phyloP scores from a whole-genome alignment of 37 sponge, comb jelly and placozoan species.

The Amphimedon queenslandica region DNA sequence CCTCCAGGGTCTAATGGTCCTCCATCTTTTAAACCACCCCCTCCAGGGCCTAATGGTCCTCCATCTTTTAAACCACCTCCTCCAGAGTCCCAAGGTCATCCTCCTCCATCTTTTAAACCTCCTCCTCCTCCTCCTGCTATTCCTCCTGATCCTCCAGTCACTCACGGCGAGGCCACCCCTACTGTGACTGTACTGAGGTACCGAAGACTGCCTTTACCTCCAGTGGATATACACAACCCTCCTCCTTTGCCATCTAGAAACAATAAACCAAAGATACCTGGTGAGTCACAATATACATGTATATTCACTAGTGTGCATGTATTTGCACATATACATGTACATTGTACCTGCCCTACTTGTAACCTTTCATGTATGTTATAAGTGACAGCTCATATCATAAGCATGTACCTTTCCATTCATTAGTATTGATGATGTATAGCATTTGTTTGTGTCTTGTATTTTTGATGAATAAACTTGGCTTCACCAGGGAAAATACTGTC shows the following conservation, averaged over 20 bases:
- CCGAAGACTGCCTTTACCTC: conserved; percentile 29
- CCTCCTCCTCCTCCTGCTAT: neutral
- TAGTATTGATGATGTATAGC: no score
- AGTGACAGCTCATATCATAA: no score
- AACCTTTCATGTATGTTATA: no score
- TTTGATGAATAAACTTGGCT: no score
- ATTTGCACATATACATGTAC: neutral
- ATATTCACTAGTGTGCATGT: neutral
- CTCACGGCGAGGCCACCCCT: conserved; percentile 27
- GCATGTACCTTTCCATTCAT: no score
- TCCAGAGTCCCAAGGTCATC: neutral
- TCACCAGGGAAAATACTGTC: no score
- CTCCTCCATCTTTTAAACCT: conserved; percentile 1
- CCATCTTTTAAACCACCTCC: conserved; percentile 19
- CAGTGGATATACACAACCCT: conserved; percentile 42
- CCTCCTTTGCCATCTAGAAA: conserved; percentile 29
- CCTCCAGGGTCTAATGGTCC: conserved; percentile 1
- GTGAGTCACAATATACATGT: neutral
- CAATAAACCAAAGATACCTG: conserved; percentile 13
- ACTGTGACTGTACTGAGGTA: conserved; percentile 8
- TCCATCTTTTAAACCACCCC: conserved; percentile 5
- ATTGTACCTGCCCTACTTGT: neutral
- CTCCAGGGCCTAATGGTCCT: neutral
- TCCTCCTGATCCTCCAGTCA: neutral
- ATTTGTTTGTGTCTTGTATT: no score